A percentile compares a stretch with the other conserved stretches of the same genome.
Evolutionary conservation across 2,113 vertebrate genomes (phyloP).

Genomic region (Thunnus maccoyii): DNA sequence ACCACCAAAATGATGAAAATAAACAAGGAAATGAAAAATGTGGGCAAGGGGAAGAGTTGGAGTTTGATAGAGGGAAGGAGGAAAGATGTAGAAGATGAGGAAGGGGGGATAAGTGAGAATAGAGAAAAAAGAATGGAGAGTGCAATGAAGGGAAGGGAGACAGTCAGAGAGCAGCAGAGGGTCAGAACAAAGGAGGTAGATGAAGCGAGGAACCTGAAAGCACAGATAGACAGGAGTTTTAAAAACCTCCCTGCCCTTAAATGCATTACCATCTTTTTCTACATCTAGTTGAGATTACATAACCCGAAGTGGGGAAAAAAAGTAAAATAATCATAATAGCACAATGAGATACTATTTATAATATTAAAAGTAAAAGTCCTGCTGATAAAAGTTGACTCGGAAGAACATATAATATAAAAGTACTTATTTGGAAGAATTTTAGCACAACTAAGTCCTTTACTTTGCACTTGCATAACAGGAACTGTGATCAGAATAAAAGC

Average conservation of each 20-base stretch:
- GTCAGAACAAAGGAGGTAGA: neutral
- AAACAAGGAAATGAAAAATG: constrained; percentile 52
- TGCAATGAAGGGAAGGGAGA: too few species aligned
- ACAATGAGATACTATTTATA: too few species aligned
- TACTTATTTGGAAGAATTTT: too few species aligned
- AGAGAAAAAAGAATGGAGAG: neutral
- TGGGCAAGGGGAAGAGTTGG: constrained; percentile 20
- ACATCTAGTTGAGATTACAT: neutral
- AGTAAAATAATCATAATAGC: too few species aligned
- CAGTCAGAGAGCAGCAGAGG: neutral
- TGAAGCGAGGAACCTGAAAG: neutral
- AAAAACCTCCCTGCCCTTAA: constrained; percentile 1
- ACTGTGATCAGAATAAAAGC: too few species aligned
- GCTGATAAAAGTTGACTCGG: too few species aligned
- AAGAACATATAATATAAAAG: too few species aligned
- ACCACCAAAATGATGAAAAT: constrained; percentile 53
- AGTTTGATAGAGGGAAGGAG: neutral
- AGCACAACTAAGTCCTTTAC: too few species aligned
- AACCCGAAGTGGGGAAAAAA: too few species aligned
- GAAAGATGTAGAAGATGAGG: neutral
- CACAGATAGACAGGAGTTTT: neutral
- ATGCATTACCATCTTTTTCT: neutral
- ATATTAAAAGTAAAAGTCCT: too few species aligned
- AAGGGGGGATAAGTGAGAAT: neutral
- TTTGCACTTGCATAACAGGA: too few species aligned